Conservation (phyloP, 37 sponge, comb jelly and placozoan species). For the Bolinopsis microptera region DNA sequence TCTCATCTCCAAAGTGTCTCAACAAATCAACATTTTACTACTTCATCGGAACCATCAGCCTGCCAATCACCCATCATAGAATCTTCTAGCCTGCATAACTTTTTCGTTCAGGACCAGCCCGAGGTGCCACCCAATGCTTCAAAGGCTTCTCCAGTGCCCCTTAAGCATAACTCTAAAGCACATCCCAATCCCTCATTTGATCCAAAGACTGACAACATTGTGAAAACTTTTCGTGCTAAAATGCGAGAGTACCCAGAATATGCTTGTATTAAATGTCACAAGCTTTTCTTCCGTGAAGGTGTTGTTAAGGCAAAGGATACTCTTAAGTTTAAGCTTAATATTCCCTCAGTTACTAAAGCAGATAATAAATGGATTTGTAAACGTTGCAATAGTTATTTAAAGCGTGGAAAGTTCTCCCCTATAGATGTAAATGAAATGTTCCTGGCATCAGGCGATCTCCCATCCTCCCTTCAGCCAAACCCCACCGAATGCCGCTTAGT, state of each 20-base stretch:
- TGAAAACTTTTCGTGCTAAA: neutral
- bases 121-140: neutral
- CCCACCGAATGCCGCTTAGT: neutral
- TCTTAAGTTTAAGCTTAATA: neutral
- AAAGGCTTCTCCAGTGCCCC: neutral
- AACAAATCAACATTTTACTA: neutral
- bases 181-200: neutral
- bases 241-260: neutral
- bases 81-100: too few relatives aligned
- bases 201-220: neutral
- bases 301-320: neutral
- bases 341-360: neutral
- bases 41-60: neutral
- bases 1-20: too few relatives aligned
- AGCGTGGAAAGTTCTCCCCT: neutral
- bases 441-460: neutral
- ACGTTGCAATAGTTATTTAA: neutral
- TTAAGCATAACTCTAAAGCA: neutral
- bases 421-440: neutral
- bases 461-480: neutral
- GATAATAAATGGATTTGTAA: neutral
- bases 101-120: too few relatives aligned
- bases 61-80: neutral
- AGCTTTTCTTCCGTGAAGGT: neutral
- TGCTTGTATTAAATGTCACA: neutral